A percentile compares a stretch with the other conserved stretches of the same genome.
Conservation (phyloP, 2,888 invertebrate species). For the Rotaria sp. region DNA sequence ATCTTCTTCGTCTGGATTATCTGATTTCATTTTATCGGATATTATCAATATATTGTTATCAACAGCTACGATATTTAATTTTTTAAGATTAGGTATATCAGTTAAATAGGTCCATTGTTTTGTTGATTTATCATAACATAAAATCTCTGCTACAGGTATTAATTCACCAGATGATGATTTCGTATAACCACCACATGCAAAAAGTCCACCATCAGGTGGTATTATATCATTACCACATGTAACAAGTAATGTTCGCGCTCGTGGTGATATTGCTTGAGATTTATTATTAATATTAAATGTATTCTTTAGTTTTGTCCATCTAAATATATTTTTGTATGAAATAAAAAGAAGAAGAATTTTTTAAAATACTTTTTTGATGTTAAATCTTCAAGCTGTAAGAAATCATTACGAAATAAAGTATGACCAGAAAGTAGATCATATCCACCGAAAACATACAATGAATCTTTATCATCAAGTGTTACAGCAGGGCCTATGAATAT, state of each 20-base stretch:
- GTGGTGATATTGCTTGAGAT: not conserved
- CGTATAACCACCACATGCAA: not conserved
- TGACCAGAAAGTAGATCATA: not conserved
- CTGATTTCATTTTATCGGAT: not conserved
- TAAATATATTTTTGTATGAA: not conserved
- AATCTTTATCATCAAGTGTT: conserved; percentile 19
- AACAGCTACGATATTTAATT: not conserved
- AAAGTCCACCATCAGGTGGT: conserved; percentile 10
- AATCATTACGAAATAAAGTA: not conserved
- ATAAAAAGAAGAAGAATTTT: too few species aligned
- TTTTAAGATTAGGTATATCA: not conserved
- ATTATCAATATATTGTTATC: not conserved
- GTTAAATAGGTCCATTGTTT: not conserved
- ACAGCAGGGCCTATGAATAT: not conserved
- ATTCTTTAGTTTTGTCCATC: not conserved
- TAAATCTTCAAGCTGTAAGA: not conserved
- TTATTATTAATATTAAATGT: not conserved
- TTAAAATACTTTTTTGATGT: not conserved
- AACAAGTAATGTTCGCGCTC: not conserved
- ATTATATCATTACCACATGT: not conserved
- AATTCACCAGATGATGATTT: not conserved
- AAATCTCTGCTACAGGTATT: not conserved
- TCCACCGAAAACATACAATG: not conserved
- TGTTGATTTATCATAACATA: not conserved
- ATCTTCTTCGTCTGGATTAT: not conserved